Evolutionary conservation across 2,888 invertebrate genomes (phyloP).

Genomic region (Nebria brevicollis): DNA sequence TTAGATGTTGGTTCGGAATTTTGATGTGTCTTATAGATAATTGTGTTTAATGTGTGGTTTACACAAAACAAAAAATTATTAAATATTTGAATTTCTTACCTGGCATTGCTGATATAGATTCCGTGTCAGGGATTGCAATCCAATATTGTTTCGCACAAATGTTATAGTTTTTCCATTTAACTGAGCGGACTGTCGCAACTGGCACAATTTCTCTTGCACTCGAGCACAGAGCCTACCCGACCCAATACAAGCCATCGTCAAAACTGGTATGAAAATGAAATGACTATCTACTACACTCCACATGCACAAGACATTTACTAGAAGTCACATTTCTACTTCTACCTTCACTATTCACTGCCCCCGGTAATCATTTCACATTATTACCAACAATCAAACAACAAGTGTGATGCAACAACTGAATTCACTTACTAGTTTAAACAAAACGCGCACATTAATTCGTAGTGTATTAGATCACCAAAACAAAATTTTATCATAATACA

Average conservation of each 20-base stretch:
- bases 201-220: slow-evolving; percentile 83
- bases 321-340: slow-evolving; percentile 60
- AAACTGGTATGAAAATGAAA: slow-evolving; percentile 73
- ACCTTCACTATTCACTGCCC: slow-evolving; percentile 55
- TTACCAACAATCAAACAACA: slow-evolving; percentile 26
- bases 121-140: slow-evolving; percentile 66
- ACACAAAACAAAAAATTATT: background rate
- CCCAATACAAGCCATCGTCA: slow-evolving; percentile 85
- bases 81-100: slow-evolving; percentile 56
- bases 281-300: slow-evolving; percentile 55
- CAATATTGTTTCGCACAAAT: slow-evolving; percentile 75
- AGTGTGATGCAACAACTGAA: background rate
- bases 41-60: background rate
- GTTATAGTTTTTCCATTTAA: slow-evolving; percentile 73
- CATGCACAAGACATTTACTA: slow-evolving; percentile 47
- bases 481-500: background rate
- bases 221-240: slow-evolving; percentile 85
- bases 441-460: too few relatives aligned
- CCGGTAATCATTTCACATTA: slow-evolving; percentile 18
- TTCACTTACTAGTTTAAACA: background rate
- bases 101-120: slow-evolving; percentile 62
- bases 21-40: background rate
- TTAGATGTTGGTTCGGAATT: background rate
- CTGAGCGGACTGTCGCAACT: slow-evolving; percentile 75
- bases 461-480: background rate